phyloP scores from a whole-genome alignment of 1,140 invertebrate genomes.

The Aculops lycopersici region DNA sequence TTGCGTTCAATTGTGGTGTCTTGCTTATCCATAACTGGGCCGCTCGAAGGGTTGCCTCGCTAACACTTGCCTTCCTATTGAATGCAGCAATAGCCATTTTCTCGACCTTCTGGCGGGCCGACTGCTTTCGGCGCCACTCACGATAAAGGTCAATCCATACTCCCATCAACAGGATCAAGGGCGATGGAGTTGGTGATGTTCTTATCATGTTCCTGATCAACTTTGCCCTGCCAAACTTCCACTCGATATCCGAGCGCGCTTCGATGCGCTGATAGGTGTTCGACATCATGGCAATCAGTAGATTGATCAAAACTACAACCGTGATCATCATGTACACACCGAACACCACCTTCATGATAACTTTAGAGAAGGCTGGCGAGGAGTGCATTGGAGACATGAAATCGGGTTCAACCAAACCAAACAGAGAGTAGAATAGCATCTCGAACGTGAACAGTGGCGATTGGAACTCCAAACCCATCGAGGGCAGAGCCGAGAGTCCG shows the following conservation, averaged over 20 bases:
- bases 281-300: slow-evolving; percentile 98
- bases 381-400: slow-evolving; percentile 22
- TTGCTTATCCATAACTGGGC: neutral
- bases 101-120: neutral
- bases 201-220: slow-evolving; percentile 93
- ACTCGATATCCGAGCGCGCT: slow-evolving; percentile 98
- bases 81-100: neutral
- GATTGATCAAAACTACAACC: slow-evolving; percentile 82
- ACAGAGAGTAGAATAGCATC: slow-evolving; percentile 85
- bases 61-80: neutral
- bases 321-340: slow-evolving; percentile 89
- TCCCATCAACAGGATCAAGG: slow-evolving; percentile 67
- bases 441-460: slow-evolving; percentile 66
- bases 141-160: slow-evolving; percentile 2
- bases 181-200: slow-evolving; percentile 79
- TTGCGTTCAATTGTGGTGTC: neutral
- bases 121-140: neutral
- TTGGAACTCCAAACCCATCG: slow-evolving; percentile 26
- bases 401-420: slow-evolving; percentile 65
- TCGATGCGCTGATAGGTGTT: slow-evolving; percentile 92
- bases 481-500: too few species aligned
- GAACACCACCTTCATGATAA: slow-evolving; percentile 31
- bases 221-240: slow-evolving; percentile 96
- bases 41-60: neutral
- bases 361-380: slow-evolving; percentile 21